Evolutionary conservation across 2,113 vertebrate species (phyloP).

Genomic region (Amazona guildingii): DNA sequence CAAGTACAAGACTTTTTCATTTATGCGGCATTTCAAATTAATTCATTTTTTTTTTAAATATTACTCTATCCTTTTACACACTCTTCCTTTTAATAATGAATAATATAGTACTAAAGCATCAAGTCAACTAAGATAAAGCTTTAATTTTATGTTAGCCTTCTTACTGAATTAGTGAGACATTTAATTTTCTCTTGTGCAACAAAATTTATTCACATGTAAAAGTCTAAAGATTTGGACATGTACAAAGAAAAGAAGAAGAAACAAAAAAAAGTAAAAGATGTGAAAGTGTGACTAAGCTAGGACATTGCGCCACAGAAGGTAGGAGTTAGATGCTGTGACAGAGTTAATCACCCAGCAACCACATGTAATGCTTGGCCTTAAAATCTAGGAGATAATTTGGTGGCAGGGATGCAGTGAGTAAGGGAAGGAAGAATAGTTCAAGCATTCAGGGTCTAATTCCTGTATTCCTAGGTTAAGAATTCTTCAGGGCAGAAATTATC

Average conservation of each 20-base stretch:
- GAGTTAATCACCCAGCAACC: neutral
- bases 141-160: neutral
- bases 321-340: neutral
- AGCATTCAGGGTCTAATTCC: neutral
- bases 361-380: neutral
- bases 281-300: neutral
- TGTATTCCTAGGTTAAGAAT: neutral
- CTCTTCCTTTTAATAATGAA: neutral
- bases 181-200: neutral
- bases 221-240: neutral
- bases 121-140: neutral
- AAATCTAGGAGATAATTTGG: neutral
- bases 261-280: neutral
- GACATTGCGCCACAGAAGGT: neutral
- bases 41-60: neutral
- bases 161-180: neutral
- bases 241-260: neutral
- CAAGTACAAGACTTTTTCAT: neutral
- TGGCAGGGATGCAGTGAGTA: rapidly evolving
- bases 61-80: neutral
- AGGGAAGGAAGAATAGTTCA: neutral
- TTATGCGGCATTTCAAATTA: neutral
- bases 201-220: neutral
- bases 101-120: neutral
- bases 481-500: neutral